Evolutionary conservation across 2,113 vertebrate species (phyloP).

Genomic region (Leptodactylus fuscus): DNA sequence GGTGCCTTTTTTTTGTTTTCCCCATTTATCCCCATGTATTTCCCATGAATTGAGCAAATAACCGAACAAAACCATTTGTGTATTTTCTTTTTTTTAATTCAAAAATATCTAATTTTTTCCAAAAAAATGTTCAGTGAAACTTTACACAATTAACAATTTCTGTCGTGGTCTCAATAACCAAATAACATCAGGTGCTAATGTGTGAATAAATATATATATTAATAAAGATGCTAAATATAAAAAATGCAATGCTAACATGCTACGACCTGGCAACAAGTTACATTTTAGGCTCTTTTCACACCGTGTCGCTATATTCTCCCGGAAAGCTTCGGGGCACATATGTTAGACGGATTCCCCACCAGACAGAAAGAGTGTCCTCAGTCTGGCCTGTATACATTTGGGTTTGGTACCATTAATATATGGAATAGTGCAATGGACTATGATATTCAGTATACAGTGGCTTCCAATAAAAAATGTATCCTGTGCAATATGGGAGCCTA

Average conservation of each 20-base stretch:
- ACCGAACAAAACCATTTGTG: background rate
- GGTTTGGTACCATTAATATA: too few relatives aligned
- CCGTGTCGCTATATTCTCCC: too few relatives aligned
- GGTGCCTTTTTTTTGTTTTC: too few relatives aligned
- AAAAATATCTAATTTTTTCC: constrained; percentile 12
- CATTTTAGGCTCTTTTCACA: too few relatives aligned
- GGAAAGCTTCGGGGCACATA: too few relatives aligned
- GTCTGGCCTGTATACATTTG: too few relatives aligned
- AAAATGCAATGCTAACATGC: background rate
- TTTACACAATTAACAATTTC: constrained; percentile 20
- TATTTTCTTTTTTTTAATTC: constrained; percentile 21
- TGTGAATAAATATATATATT: constrained; percentile 48
- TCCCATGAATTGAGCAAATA: background rate
- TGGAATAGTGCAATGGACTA: too few relatives aligned
- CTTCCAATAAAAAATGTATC: too few relatives aligned
- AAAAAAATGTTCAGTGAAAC: background rate
- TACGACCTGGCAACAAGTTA: background rate
- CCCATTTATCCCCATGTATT: background rate
- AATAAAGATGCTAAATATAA: constrained; percentile 30
- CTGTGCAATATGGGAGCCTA: too few relatives aligned
- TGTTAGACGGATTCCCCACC: too few relatives aligned
- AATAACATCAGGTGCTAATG: constrained; percentile 33
- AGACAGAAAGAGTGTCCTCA: too few relatives aligned
- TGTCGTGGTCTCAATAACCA: background rate
- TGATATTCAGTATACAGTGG: too few relatives aligned